Conservation (phyloP, 2,113 vertebrate genomes). For the Tor tambroides region DNA sequence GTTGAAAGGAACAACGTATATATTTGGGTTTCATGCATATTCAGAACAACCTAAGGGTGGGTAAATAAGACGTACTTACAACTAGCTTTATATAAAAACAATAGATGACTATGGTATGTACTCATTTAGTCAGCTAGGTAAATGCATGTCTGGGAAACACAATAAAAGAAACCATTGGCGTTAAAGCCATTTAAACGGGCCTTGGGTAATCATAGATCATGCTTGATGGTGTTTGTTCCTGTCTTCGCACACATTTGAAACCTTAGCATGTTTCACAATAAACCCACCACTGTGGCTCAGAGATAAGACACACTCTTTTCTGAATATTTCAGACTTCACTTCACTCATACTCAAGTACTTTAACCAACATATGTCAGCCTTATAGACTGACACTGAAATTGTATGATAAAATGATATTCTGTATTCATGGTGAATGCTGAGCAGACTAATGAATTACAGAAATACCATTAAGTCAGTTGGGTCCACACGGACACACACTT, state of each 20-base stretch:
- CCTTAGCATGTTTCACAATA: background rate
- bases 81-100: background rate
- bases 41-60: background rate
- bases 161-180: background rate
- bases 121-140: background rate
- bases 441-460: slow-evolving; percentile 2
- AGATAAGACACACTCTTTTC: background rate
- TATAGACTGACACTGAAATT: background rate
- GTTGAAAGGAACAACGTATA: background rate
- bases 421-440: slow-evolving; percentile 4
- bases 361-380: background rate
- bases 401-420: background rate
- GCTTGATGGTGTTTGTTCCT: background rate
- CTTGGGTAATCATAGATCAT: background rate
- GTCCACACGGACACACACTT: slow-evolving; percentile 13
- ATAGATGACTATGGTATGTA: background rate
- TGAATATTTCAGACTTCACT: background rate
- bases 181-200: background rate
- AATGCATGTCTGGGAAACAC: background rate
- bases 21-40: background rate
- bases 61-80: background rate
- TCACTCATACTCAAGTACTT: background rate
- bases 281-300: background rate
- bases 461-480: background rate
- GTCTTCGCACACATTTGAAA: background rate